Percentiles rank a stretch among this genome's conserved stretches.
Evolutionary conservation across 2,113 vertebrate species (phyloP).

Genomic region (Passer domesticus): DNA sequence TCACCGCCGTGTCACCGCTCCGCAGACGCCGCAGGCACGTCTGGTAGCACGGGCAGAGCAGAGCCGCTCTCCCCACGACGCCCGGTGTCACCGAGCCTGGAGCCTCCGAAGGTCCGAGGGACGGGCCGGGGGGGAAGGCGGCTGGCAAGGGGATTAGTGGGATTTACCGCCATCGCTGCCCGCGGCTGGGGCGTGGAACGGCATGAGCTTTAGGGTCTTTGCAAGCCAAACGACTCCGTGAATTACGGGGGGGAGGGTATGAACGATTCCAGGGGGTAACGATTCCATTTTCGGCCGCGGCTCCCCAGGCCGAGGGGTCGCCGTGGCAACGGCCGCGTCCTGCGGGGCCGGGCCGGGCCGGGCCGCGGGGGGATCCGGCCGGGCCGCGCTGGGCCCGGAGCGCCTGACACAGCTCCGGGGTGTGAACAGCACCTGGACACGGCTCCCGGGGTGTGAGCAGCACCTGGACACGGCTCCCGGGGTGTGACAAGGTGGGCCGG

Average conservation of each 20-base stretch:
- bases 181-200: background rate
- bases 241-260: background rate
- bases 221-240: background rate
- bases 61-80: background rate
- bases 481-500: background rate
- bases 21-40: background rate
- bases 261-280: accelerated
- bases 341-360: background rate
- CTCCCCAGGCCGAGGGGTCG: background rate
- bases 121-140: too few relatives aligned
- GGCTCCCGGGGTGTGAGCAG: too few relatives aligned
- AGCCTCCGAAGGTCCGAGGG: background rate
- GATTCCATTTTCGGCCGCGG: background rate
- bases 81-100: background rate
- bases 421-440: background rate
- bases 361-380: background rate
- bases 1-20: background rate
- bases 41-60: background rate
- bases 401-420: background rate
- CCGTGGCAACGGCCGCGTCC: background rate
- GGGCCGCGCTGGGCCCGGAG: background rate
- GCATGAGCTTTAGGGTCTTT: background rate
- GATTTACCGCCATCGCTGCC: background rate
- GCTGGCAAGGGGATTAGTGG: too few relatives aligned
- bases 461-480: background rate